Conservation (phyloP, 1,140 invertebrate species). For the Bombyx mori region ASM3026992v2 NC_085113.1:6921501-6922000, state of each 20-base stretch:
- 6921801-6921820: conserved; percentile 17
- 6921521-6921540: conserved; percentile 35
- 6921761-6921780: background rate
- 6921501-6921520: conserved; percentile 37
- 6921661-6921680: conserved; percentile 14
- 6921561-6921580: background rate
- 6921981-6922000: too few relatives aligned
- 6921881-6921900: background rate
- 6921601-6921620: conserved; percentile 1
- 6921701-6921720: conserved; percentile 12
- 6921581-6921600: background rate
- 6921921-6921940: conserved; percentile 6
- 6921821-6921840: conserved; percentile 25
- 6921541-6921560: background rate
- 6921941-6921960: background rate
- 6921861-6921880: conserved; percentile 69
- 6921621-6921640: conserved; percentile 20
- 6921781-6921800: conserved; percentile 23
- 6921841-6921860: conserved; percentile 44
- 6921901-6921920: too few relatives aligned
- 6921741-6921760: too few relatives aligned
- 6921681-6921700: conserved; percentile 21
- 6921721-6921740: conserved; percentile 15
- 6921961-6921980: too few relatives aligned
- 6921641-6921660: conserved; percentile 15